Percentiles rank a stretch among this genome's conserved stretches.
Evolutionary conservation across 2,797 vertebrate genomes (phyloP).

Genomic region (Bovichtus variegatus): DNA sequence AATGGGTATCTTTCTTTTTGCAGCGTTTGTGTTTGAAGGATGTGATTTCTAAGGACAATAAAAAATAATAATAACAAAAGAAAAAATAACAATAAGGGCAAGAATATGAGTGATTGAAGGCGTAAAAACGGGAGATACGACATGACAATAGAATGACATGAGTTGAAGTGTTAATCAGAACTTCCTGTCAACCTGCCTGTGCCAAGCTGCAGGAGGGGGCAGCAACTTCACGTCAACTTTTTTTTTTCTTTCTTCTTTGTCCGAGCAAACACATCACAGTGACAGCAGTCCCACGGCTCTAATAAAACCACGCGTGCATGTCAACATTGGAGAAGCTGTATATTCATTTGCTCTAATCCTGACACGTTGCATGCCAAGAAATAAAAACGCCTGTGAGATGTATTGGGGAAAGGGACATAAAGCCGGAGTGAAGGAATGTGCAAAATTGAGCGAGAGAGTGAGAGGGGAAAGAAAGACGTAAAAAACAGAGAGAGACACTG

Average conservation of each 20-base stretch:
- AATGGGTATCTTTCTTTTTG: slow-evolving; percentile 15
- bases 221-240: slow-evolving; percentile 21
- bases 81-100: not conserved
- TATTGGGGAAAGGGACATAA: slow-evolving; percentile 32
- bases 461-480: not conserved
- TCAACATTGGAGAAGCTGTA: slow-evolving; percentile 33
- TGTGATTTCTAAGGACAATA: slow-evolving; percentile 15
- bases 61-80: too few species aligned
- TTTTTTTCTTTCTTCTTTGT: not conserved
- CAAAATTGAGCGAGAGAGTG: slow-evolving; percentile 2
- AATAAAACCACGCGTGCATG: slow-evolving; percentile 58
- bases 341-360: slow-evolving; percentile 37
- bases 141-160: slow-evolving; percentile 29
- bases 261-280: slow-evolving; percentile 42
- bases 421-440: slow-evolving; percentile 45
- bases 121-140: slow-evolving; percentile 32
- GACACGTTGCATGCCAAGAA: slow-evolving; percentile 41
- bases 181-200: slow-evolving; percentile 31
- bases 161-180: slow-evolving; percentile 45
- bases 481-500: slow-evolving; percentile 43
- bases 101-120: not conserved
- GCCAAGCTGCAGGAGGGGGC: slow-evolving; percentile 28
- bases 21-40: not conserved
- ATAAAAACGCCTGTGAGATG: slow-evolving; percentile 32
- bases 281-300: slow-evolving; percentile 56